Evolutionary conservation across 2,797 vertebrate genomes (phyloP).

Genomic region (Sphenopsis melanotis): DNA sequence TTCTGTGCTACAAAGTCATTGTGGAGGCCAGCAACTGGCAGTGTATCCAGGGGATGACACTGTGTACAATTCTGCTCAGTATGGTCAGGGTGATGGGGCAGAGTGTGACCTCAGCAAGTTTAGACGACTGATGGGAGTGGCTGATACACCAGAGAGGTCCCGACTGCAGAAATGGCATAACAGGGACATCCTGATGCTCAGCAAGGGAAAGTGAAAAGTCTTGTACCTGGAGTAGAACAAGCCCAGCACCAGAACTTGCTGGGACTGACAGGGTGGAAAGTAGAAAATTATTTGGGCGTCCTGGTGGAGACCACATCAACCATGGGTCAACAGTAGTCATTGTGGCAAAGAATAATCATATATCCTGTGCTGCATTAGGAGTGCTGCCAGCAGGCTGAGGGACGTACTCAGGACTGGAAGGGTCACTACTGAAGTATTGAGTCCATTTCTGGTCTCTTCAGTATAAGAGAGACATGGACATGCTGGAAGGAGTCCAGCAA

Average conservation of each 20-base stretch:
- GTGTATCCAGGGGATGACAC: not conserved
- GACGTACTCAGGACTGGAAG: not conserved
- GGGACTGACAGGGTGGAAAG: not conserved
- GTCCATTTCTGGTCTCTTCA: not conserved
- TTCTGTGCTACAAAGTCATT: not conserved
- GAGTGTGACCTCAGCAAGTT: not conserved
- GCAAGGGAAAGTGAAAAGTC: not conserved
- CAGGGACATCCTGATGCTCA: not conserved
- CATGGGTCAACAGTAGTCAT: not conserved
- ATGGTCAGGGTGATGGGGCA: not conserved
- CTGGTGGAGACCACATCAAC: not conserved
- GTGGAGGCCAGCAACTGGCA: not conserved
- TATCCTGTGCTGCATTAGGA: not conserved
- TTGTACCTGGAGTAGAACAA: not conserved
- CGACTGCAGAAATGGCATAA: not conserved
- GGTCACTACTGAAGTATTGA: not conserved
- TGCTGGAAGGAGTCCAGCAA: not conserved
- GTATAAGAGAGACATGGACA: not conserved
- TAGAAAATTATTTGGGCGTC: not conserved
- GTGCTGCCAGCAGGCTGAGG: not conserved
- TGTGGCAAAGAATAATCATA: not conserved
- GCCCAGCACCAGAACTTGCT: not conserved
- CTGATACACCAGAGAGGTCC: not conserved
- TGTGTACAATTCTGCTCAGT: accelerated
- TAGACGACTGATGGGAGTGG: not conserved